Base-by-base conservation (phyloP, 2,888 invertebrate species). In the Ditula angustiorana region DNA sequence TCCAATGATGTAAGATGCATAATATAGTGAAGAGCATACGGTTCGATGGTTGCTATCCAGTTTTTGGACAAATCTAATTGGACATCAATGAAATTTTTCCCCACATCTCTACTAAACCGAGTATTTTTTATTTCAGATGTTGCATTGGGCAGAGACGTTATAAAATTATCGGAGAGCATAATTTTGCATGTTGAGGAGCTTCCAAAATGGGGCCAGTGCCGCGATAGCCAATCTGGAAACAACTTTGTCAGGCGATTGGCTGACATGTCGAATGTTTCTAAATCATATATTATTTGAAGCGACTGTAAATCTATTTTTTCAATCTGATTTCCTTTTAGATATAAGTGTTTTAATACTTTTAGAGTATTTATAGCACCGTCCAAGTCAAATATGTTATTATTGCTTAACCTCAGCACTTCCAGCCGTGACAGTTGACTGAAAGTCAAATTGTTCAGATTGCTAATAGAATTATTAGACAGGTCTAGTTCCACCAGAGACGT, bases 251-350 rank as follows among this genome's bases (percentile, higher is more conserved):
- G 68, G 49, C 85, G 72, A 68, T 92, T 92, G 37, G 72, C 74
- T 0, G 92, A 90, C 23, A 91, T 73, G 63, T 92, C 92, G 30
- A 92, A 88, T 0, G 88, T 90, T 75, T 88, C 83, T 46, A 92
- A 79, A 71, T 92, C 88, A 23, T 78, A 75, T 30, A 91, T 88
- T 5, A 85, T 82, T 69, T 85, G 82, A 0, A 89, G 75, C 0
- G 90, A 88, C 35, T 82, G 74, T 0, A 78, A 80, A 47, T 87
- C 82, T 8, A 92, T 83, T 37, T 82, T 79, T 23, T 83, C 69
- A 58, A 92, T 85, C 10, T 83, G 66, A 71, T 92, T 92, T 0
- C 82, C 77, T 67, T 75, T 80, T 10, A 92, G 69, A 71, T 79
- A 87, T 13, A 92, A 76, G 72, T 90, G 89, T 66, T 80, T 86